A percentile compares a stretch with the other conserved stretches of the same genome.
Evolutionary conservation across 2,113 vertebrate genomes (phyloP).

Genomic region (Indicator indicator): DNA sequence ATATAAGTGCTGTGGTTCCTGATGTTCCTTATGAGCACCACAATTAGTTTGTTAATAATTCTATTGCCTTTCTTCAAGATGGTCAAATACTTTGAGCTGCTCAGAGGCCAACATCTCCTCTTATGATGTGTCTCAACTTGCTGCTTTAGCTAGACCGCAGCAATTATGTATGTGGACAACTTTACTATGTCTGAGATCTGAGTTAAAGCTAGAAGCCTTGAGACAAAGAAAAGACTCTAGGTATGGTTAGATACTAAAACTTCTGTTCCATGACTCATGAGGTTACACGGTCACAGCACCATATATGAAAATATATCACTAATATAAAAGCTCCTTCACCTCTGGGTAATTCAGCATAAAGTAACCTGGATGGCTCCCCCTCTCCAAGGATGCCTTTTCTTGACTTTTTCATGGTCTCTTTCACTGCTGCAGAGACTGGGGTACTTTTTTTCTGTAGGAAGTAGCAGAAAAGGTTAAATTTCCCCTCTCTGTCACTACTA

Average conservation of each 20-base stretch:
- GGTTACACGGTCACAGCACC: neutral
- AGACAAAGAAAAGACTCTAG: neutral
- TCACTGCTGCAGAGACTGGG: neutral
- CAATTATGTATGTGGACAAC: neutral
- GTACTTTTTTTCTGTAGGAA: neutral
- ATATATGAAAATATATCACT: neutral
- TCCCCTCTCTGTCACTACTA: neutral
- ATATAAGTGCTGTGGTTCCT: neutral
- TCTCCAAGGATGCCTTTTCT: neutral
- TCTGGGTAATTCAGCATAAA: neutral
- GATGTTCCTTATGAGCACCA: neutral
- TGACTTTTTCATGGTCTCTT: neutral
- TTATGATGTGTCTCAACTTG: neutral
- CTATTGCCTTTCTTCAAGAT: neutral
- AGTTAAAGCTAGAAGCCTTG: neutral
- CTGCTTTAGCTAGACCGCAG: neutral
- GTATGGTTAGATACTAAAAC: neutral
- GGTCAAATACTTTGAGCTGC: neutral
- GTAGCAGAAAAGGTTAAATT: constrained; percentile 8
- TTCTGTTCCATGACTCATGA: constrained; percentile 3
- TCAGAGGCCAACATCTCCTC: neutral
- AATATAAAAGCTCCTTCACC: neutral
- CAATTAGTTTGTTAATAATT: neutral
- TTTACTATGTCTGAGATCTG: constrained; percentile 11
- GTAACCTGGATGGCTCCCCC: neutral